Base-by-base conservation (phyloP, 2,797 vertebrate species). In the Takifugu ocellatus region DNA sequence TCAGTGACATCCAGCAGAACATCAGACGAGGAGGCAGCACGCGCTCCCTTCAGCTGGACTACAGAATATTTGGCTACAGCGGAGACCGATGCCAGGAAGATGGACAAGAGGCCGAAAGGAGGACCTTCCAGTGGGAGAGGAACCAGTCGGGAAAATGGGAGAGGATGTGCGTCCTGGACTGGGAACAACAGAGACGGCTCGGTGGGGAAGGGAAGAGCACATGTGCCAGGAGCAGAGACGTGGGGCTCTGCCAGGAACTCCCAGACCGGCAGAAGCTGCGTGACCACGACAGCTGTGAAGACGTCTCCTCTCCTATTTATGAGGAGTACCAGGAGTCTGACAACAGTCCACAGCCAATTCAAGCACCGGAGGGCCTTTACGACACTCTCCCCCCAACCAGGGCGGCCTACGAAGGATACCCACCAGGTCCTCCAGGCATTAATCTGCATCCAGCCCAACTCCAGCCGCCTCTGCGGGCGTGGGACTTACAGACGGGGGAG, bases 321-420 rank as follows among this genome's bases (percentile, higher is more conserved):
- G 88, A 89, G 75, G 87, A 88, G 36, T 90, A 83, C 70, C 64
- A 24, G 9, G 83, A 84, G 54, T 46, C 72, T 48, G 9, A 63
- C 46, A 70, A 56, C 3, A 59, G 72, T 25, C 36, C 54, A 0
- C 68, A 78, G 49, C 67, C 55, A 26, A 45, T 31, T 0, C 76
- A 81, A 49, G 79, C 79, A 14, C 43, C 65, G 0, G 87, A 89
- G 62, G 70, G 90, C 79, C 92, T 93, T 12, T 96, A 94, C 0
- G 94, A 96, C 86, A 87, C 90, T 53, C 88, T 94, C 3, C 93
- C 94, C 0, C 82, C 88, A 0, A 65, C 86, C 6, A 92, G 94
- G 53, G 88, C 91, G 0, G 85, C 91, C 77, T 93, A 87, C 12
- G 79, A 87, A 46, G 88, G 86, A 16, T 84, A 88, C 72, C 87